These are phyloP conservation scores for Uria aalge DNA, from an alignment of 2,113 vertebrate genomes.

Conservation along the genomic window DNA sequence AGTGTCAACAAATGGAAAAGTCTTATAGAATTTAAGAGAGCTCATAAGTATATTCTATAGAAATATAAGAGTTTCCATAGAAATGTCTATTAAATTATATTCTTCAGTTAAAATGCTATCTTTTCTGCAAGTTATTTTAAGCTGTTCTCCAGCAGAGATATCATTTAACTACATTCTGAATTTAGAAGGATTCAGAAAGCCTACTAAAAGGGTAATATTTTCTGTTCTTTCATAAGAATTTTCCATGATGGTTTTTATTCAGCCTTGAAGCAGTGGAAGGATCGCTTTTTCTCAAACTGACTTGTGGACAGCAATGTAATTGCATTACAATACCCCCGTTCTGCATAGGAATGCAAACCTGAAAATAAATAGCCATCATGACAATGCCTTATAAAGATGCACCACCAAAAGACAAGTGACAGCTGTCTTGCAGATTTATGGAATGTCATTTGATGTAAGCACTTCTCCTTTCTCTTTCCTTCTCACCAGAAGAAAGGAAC, in stretches of 20 bases:
- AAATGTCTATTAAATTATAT: slow-evolving; percentile 3
- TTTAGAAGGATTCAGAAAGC: slow-evolving; percentile 4
- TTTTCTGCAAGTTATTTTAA: slow-evolving; percentile 43
- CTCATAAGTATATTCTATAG: background rate
- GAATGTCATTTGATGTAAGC: background rate
- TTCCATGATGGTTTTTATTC: background rate
- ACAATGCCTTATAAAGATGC: background rate
- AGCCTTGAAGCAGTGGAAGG: background rate
- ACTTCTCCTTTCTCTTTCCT: background rate
- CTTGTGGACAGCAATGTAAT: background rate
- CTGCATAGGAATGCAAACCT: background rate
- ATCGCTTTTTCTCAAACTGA: background rate
- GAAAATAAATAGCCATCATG: background rate
- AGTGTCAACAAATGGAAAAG: slow-evolving; percentile 30
- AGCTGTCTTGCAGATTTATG: background rate
- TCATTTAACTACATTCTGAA: slow-evolving; percentile 11
- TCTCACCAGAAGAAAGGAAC: background rate
- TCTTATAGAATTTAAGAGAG: background rate
- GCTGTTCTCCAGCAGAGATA: slow-evolving; percentile 8
- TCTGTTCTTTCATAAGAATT: slow-evolving; percentile 19
- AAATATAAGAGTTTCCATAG: slow-evolving; percentile 22
- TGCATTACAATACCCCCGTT: background rate
- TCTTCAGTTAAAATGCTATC: slow-evolving; percentile 10
- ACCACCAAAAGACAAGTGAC: background rate
- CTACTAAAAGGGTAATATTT: slow-evolving; percentile 8